phyloP scores from a whole-genome alignment of 2,797 vertebrate genomes.

The Streptopelia turtur region DNA sequence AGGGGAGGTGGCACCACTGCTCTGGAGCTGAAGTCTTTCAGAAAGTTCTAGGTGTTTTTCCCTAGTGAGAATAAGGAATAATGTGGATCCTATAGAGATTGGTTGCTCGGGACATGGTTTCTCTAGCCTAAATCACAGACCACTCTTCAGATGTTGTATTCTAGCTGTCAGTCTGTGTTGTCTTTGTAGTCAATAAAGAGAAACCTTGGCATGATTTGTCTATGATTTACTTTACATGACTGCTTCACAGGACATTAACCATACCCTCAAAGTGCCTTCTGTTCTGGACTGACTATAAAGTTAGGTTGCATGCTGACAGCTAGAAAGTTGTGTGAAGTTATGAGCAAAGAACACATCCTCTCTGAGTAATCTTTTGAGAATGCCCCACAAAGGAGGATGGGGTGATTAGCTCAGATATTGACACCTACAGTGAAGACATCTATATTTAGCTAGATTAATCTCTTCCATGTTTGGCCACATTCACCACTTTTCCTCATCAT shows the following conservation, averaged over 20 bases:
- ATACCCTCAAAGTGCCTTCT: background rate
- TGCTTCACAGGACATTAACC: background rate
- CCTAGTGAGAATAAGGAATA: background rate
- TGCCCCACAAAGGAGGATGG: background rate
- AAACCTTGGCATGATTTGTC: background rate
- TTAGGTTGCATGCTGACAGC: background rate
- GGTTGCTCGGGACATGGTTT: background rate
- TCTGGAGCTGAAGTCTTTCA: background rate
- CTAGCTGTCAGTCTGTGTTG: background rate
- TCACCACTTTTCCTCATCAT: background rate
- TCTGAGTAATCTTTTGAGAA: background rate
- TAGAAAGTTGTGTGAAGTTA: background rate
- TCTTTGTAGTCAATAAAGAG: background rate
- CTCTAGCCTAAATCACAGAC: background rate
- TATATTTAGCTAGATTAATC: background rate
- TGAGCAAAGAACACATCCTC: background rate
- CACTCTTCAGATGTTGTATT: background rate
- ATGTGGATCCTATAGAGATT: background rate
- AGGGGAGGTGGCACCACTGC: fast-evolving
- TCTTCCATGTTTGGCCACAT: background rate
- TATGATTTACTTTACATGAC: background rate
- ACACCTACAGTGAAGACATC: background rate
- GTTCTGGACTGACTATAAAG: background rate
- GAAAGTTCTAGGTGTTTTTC: background rate
- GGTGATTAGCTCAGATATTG: background rate